Conservation (phyloP, 1,140 invertebrate genomes). For the Pseudomyrmex sp. region DNA sequence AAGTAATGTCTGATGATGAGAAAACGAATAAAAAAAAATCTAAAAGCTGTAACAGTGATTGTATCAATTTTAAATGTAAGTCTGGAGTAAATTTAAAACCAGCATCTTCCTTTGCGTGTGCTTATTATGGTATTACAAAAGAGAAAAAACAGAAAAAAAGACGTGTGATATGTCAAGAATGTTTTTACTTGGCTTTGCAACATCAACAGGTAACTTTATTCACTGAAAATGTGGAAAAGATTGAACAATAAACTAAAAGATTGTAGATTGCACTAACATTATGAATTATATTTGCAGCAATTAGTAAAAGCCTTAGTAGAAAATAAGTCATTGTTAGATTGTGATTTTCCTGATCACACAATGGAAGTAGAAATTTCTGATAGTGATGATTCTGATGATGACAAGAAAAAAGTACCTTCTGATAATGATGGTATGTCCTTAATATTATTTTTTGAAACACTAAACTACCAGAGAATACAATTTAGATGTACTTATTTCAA, state of each 20-base stretch:
- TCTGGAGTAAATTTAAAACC: constrained; percentile 83
- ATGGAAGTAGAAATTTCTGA: constrained; percentile 87
- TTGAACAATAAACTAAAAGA: constrained; percentile 1
- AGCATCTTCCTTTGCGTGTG: constrained; percentile 85
- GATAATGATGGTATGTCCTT: constrained; percentile 59
- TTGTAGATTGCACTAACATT: background rate
- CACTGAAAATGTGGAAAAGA: constrained; percentile 1
- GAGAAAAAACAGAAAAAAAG: constrained; percentile 82
- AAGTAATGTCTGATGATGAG: constrained; percentile 81
- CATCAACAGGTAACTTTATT: constrained; percentile 80
- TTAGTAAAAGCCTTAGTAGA: constrained; percentile 80
- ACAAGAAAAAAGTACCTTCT: constrained; percentile 69
- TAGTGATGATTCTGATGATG: constrained; percentile 84
- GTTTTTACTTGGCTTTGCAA: constrained; percentile 82
- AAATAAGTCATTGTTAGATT: constrained; percentile 82
- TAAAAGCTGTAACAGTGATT: constrained; percentile 81
- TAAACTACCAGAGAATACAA: background rate
- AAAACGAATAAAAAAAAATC: constrained; percentile 67
- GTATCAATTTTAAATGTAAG: constrained; percentile 86
- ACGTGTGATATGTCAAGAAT: constrained; percentile 84
- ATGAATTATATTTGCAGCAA: constrained; percentile 74
- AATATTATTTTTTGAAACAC: background rate
- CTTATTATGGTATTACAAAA: constrained; percentile 84
- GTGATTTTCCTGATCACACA: constrained; percentile 85
- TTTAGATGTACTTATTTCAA: background rate